These are phyloP conservation scores for Apogon talboti DNA, from an alignment of 2,797 vertebrate genomes.

Conservation along the genomic window DNA sequence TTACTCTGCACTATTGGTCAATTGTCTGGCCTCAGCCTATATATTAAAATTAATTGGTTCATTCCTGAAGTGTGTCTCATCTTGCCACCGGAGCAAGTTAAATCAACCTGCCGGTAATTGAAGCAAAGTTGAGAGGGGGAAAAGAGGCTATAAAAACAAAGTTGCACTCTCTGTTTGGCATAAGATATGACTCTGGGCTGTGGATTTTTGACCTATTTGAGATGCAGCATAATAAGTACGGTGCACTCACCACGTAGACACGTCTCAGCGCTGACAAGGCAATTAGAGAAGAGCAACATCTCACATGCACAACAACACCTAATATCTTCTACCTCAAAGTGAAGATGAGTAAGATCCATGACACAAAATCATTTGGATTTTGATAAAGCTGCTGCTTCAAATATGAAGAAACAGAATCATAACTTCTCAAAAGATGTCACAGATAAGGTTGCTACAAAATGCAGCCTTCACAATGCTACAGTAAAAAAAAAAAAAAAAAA, in stretches of 20 bases:
- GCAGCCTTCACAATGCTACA: not conserved
- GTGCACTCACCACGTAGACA: conserved; percentile 24
- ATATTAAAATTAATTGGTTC: conserved; percentile 63
- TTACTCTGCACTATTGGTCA: conserved; percentile 30
- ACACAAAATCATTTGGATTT: conserved; percentile 3
- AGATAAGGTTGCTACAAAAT: conserved; percentile 1
- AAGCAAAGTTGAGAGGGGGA: conserved; percentile 25
- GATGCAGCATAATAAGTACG: conserved; percentile 37
- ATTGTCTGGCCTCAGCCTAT: conserved; percentile 21
- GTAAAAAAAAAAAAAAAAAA: conserved; percentile 13
- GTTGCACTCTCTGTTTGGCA: conserved; percentile 2
- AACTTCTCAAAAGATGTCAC: conserved; percentile 11
- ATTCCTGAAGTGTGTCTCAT: conserved; percentile 46
- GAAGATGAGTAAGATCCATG: conserved; percentile 19
- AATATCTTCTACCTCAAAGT: conserved; percentile 47
- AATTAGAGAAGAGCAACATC: conserved; percentile 39
- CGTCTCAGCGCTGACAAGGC: conserved; percentile 38
- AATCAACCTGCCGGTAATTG: conserved; percentile 51
- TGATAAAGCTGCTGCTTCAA: not conserved
- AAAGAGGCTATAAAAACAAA: conserved; percentile 33
- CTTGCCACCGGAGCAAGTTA: conserved; percentile 10
- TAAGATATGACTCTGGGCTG: conserved; percentile 24
- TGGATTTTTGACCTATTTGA: conserved; percentile 8
- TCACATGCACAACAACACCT: conserved; percentile 30
- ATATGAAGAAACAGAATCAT: conserved; percentile 11